Conservation (phyloP, 2,113 vertebrate species). For the Atrichornis clamosus region DNA sequence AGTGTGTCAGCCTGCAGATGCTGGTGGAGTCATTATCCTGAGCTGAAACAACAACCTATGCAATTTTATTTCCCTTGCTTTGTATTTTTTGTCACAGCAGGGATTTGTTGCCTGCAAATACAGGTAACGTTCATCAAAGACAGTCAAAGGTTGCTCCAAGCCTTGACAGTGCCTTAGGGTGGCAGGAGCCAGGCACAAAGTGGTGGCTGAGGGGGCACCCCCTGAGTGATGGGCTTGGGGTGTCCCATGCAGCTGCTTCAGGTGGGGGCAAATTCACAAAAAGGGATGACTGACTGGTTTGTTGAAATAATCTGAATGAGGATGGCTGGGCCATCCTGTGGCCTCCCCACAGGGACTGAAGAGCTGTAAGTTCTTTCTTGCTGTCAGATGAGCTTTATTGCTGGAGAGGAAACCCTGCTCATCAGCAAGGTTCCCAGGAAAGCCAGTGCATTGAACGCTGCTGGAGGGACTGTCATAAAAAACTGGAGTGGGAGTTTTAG, state of each 20-base stretch:
- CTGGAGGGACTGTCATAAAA: neutral
- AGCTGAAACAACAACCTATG: slow-evolving; percentile 20
- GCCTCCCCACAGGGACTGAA: fast-evolving
- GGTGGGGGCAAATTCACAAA: neutral
- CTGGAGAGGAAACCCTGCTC: neutral
- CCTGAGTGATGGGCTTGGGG: fast-evolving
- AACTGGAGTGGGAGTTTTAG: neutral
- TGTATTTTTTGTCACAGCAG: slow-evolving; percentile 3
- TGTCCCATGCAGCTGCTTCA: neutral
- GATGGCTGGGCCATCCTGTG: neutral
- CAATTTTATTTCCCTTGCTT: slow-evolving; percentile 16
- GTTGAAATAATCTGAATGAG: neutral
- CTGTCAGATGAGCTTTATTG: neutral
- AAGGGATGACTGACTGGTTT: neutral
- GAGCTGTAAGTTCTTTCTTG: neutral
- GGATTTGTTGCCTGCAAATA: neutral
- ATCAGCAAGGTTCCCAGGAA: neutral
- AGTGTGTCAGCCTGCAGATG: neutral
- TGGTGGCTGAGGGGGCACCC: neutral
- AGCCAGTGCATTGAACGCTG: fast-evolving
- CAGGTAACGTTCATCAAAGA: fast-evolving
- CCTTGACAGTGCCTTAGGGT: neutral
- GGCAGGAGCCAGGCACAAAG: neutral
- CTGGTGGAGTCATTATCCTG: neutral
- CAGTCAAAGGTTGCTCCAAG: neutral